phyloP scores from a whole-genome alignment of 2,113 vertebrate species.

The Xenopus laevis region DNA sequence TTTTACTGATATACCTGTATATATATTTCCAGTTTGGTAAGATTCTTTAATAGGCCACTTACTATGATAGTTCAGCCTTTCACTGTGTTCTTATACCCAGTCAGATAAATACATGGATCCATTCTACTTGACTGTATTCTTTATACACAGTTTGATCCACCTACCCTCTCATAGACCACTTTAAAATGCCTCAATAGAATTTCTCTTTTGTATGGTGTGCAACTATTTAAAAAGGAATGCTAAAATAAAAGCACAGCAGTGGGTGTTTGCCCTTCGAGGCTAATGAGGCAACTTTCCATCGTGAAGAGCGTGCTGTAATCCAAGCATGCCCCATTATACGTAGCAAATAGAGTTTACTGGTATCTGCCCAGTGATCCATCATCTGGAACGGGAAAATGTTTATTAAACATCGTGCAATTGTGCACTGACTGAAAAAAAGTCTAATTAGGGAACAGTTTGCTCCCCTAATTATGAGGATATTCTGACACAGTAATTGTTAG shows the following conservation, averaged over 20 bases:
- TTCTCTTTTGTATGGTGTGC: too few species aligned
- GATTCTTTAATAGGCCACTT: too few species aligned
- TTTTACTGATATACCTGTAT: too few species aligned
- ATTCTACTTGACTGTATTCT: too few species aligned
- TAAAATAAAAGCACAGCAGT: not conserved
- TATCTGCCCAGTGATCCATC: not conserved
- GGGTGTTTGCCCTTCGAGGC: not conserved
- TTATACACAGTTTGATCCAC: too few species aligned
- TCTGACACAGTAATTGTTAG: conserved; percentile 41
- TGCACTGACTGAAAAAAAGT: not conserved
- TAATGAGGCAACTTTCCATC: not conserved
- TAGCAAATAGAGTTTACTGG: not conserved
- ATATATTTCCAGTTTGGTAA: too few species aligned
- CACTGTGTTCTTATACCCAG: too few species aligned
- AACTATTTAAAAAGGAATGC: too few species aligned
- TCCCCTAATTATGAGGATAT: conserved; percentile 30
- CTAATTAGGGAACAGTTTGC: conserved; percentile 16
- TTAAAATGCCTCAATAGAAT: too few species aligned
- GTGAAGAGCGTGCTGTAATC: not conserved
- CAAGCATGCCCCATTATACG: not conserved
- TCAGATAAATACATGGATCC: too few species aligned
- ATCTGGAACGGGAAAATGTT: conserved; percentile 3
- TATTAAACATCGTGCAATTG: conserved; percentile 8
- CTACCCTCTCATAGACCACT: too few species aligned
- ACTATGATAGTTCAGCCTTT: too few species aligned